Conservation (phyloP, 2,797 vertebrate genomes). For the Melopsittacus undulatus region DNA sequence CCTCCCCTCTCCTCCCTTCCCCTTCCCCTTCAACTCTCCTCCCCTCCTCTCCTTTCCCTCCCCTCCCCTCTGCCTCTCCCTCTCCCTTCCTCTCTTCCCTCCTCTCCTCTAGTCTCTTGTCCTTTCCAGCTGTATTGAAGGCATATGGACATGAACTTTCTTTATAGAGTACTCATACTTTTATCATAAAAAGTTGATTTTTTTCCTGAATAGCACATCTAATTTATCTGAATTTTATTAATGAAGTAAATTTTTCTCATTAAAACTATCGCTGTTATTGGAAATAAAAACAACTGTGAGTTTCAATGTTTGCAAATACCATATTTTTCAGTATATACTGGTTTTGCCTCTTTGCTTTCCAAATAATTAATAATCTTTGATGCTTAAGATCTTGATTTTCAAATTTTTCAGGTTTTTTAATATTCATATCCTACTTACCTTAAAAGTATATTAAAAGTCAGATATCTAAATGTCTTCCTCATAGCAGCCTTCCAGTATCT, state of each 20-base stretch:
- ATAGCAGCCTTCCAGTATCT: too few species aligned
- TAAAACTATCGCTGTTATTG: not conserved
- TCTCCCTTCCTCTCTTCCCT: too few species aligned
- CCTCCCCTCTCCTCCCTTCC: rapidly evolving
- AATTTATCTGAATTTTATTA: not conserved
- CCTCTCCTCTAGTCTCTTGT: too few species aligned
- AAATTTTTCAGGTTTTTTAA: not conserved
- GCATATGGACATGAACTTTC: not conserved
- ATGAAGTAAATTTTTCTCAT: not conserved
- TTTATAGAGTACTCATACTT: not conserved
- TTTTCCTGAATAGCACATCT: not conserved
- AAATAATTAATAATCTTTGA: not conserved
- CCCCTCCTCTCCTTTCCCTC: not conserved
- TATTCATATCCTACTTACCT: not conserved
- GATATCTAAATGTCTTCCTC: not conserved
- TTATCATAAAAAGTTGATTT: not conserved
- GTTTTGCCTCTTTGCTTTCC: not conserved
- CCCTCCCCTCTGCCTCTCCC: not conserved
- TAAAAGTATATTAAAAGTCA: not conserved
- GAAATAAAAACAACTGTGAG: not conserved
- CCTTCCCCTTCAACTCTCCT: not conserved
- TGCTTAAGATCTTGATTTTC: not conserved
- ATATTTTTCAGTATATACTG: not conserved
- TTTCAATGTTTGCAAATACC: not conserved
- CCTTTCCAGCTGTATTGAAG: not conserved